Percentiles rank a stretch among this genome's conserved stretches.
These are phyloP conservation scores for Ciconia boyciana DNA, from an alignment of 2,113 vertebrate species.

Conservation along the genomic window DNA sequence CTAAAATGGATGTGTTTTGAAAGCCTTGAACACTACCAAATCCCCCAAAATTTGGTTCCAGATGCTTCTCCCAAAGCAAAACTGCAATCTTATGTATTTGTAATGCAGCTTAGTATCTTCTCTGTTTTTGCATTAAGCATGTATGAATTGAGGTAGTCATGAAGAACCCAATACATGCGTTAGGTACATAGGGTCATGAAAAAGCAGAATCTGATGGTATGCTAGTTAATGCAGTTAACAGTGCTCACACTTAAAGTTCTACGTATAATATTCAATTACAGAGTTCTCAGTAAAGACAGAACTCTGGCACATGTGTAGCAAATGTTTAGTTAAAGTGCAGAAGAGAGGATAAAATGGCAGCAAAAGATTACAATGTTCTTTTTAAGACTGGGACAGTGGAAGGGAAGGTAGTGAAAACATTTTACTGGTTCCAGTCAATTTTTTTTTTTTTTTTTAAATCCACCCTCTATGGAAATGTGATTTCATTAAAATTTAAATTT, in stretches of 20 bases:
- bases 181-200: not conserved
- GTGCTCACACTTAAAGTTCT: not conserved
- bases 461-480: not conserved
- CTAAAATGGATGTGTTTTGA: not conserved
- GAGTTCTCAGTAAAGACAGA: not conserved
- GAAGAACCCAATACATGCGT: not conserved
- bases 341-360: not conserved
- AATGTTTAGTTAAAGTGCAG: not conserved
- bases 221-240: not conserved
- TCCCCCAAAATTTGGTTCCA: not conserved
- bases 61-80: not conserved
- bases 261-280: not conserved
- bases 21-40: not conserved
- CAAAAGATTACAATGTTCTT: not conserved
- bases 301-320: not conserved
- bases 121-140: not conserved
- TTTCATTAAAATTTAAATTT: not conserved
- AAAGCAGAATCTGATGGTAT: not conserved
- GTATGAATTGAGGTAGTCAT: not conserved
- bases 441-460: not conserved
- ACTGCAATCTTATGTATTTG: rapidly evolving
- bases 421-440: not conserved
- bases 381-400: not conserved
- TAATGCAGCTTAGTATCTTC: not conserved
- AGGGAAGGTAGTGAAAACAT: not conserved